Evolutionary conservation across 2,797 vertebrate species (phyloP).

Genomic region (Chrosomus eos): DNA sequence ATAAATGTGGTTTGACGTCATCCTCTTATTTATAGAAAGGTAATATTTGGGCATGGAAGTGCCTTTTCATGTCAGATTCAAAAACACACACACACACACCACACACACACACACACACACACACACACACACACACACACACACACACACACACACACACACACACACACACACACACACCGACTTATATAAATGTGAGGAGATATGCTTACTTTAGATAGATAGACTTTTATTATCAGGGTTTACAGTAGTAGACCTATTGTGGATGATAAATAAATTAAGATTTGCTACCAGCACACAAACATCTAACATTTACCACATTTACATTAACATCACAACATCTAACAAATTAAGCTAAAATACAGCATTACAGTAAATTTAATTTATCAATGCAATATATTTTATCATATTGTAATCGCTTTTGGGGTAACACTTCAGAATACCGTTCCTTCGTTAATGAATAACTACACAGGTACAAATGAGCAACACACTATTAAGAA

Average conservation of each 20-base stretch:
- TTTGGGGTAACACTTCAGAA: too few relatives aligned
- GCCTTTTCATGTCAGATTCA: conserved; percentile 86
- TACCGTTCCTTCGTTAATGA: too few relatives aligned
- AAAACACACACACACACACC: conserved; percentile 79
- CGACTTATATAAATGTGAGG: conserved; percentile 33
- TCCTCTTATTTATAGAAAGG: conserved; percentile 88
- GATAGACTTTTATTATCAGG: conserved; percentile 4
- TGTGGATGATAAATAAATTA: background rate
- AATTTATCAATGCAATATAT: too few relatives aligned
- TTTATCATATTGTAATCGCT: too few relatives aligned
- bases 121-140: conserved; percentile 65
- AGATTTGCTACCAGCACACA: background rate
- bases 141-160: conserved; percentile 42
- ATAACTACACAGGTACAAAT: too few relatives aligned
- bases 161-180: background rate
- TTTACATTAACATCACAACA: too few relatives aligned
- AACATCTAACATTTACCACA: too few relatives aligned
- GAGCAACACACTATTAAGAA: too few relatives aligned
- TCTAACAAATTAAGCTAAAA: too few relatives aligned
- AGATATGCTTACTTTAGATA: conserved; percentile 56
- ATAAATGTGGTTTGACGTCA: conserved; percentile 85
- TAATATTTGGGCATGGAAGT: conserved; percentile 85
- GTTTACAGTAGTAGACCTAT: background rate
- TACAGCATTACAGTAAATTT: too few relatives aligned
- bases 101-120: conserved; percentile 57